Percentiles rank a stretch among this genome's conserved stretches.
These are phyloP conservation scores for Bactericera cockerelli DNA, from an alignment of 1,140 invertebrate species.

Conservation along the genomic window DNA sequence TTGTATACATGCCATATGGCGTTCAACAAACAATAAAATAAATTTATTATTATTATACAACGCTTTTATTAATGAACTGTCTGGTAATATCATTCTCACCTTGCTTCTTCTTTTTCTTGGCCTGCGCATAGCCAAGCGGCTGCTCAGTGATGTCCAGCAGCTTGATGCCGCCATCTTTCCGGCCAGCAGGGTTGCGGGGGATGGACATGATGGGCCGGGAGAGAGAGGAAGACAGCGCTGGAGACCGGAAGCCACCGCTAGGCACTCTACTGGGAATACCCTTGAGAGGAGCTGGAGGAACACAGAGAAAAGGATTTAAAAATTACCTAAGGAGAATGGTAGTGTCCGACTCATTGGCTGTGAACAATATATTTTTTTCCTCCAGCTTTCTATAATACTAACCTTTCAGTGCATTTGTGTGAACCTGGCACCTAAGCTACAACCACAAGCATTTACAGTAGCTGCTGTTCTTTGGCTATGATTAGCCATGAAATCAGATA, in stretches of 20 bases:
- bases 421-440: no score
- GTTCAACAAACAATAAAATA: no score
- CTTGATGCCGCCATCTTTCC: slow-evolving; percentile 82
- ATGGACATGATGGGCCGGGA: slow-evolving; percentile 30
- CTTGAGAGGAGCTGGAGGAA: slow-evolving; percentile 62
- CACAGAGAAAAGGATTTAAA: slow-evolving; percentile 20
- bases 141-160: slow-evolving; percentile 85
- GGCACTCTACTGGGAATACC: slow-evolving; percentile 71
- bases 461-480: no score
- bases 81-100: no score
- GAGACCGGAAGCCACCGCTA: slow-evolving; percentile 43
- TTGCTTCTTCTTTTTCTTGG: slow-evolving; percentile 47
- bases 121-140: slow-evolving; percentile 47
- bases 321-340: slow-evolving; percentile 11
- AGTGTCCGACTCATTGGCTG: background rate
- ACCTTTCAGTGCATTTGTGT: no score
- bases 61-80: no score
- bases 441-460: no score
- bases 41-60: no score
- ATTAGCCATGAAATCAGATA: no score
- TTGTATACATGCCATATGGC: no score
- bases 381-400: no score
- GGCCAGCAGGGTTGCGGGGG: slow-evolving; percentile 34
- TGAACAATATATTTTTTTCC: background rate
- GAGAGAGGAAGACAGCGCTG: slow-evolving; percentile 37